Base-by-base conservation (phyloP, 2,113 vertebrate species). In the Variabilichromis moorii region DNA sequence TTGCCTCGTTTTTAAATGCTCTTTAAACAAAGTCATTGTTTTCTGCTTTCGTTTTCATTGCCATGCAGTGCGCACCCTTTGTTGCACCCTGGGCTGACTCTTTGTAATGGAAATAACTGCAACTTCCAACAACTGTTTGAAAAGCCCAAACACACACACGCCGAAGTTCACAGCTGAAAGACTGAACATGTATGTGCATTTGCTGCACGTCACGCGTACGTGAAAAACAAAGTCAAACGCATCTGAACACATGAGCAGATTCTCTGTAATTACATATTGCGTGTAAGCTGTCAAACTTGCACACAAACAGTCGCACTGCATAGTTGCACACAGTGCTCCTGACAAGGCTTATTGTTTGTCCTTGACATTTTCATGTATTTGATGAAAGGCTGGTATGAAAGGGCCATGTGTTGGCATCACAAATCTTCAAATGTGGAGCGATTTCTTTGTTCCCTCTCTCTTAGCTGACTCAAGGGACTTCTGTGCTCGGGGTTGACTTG, bases 91-190 rank as follows among this genome's bases (percentile, higher is more conserved):
- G 57, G 81, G 81, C 2, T 13, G 35, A 57, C 19, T 88, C 92
- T 89, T 95, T 94, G 91, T 93, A 85, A 94, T 95, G 94, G 89
- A 92, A 95, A 95, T 93, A 37, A 76, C 50, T 51, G 50, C 19
- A 84, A 93, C 88, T 92, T 88, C 78, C 81, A 91, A 88, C 80
- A 85, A 90, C 66, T 80, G 88, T 79, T 71, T 88, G 42, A 81
- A 85, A 90, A 85, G 61, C n/a, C 17, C 42, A 91, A 80, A 85
- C 7, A 42, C 76, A 82, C 42, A 54, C 31, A 24, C 3, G 8
- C 3, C 4, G 31, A 61, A 35, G 61, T 80, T 86, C 14, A 80
- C 71, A 76, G 17, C 21, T 12, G 40, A 3, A 7, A 5, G 21
- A 40, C 14, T 6, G 7, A 71, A 84, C 82, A 76, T 76, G 51